A percentile compares a stretch with the other conserved stretches of the same genome.
Evolutionary conservation across 2,888 invertebrate species (phyloP).

Genomic region (Cenopis cana): DNA sequence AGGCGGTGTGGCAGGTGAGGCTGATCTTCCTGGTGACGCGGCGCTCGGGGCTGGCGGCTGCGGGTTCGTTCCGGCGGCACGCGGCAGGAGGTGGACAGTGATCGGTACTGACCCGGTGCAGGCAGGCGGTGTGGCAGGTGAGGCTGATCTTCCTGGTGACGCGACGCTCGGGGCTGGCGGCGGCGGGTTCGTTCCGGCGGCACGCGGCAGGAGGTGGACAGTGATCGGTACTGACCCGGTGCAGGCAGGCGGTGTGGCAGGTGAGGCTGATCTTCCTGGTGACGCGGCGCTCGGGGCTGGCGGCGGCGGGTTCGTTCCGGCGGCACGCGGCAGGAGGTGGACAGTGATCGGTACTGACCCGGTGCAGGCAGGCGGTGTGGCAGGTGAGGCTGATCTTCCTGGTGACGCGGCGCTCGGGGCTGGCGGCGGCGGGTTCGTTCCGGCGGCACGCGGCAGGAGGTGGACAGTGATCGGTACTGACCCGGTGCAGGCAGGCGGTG

Average conservation of each 20-base stretch:
- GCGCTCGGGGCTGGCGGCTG: constrained; percentile 71
- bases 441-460: constrained; percentile 85
- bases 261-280: constrained; percentile 89
- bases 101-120: constrained; percentile 40
- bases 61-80: constrained; percentile 86
- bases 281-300: constrained; percentile 61
- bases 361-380: constrained; percentile 77
- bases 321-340: constrained; percentile 85
- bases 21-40: constrained; percentile 87
- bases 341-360: neutral
- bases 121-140: constrained; percentile 86
- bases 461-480: neutral
- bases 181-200: constrained; percentile 84
- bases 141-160: constrained; percentile 88
- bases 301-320: constrained; percentile 85
- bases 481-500: constrained; percentile 65
- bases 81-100: too few relatives aligned
- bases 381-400: constrained; percentile 91
- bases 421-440: constrained; percentile 85
- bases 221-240: neutral
- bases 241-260: constrained; percentile 83
- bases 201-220: too few relatives aligned
- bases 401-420: constrained; percentile 57
- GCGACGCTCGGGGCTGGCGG: constrained; percentile 65
- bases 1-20: constrained; percentile 87